phyloP scores from a whole-genome alignment of 2,888 invertebrate genomes.

The Odontocolon sp. region DNA sequence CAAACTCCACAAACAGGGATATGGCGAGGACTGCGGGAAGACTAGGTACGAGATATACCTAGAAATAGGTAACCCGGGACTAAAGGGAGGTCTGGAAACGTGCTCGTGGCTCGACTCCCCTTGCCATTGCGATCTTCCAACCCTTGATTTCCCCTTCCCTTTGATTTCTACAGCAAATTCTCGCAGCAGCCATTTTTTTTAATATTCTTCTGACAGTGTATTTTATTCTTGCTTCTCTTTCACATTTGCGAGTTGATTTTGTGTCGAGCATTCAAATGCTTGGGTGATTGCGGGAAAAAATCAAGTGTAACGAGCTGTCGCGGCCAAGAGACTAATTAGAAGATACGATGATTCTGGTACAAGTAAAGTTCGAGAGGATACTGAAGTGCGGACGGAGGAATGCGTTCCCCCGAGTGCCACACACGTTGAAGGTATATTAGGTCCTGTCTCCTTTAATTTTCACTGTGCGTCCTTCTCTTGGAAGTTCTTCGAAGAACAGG shows the following conservation, averaged over 20 bases:
- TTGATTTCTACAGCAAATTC: constrained; percentile 27
- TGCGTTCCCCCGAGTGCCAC: constrained; percentile 16
- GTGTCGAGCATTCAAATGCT: no score
- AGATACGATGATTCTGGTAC: constrained; percentile 25
- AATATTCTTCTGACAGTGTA: constrained; percentile 42
- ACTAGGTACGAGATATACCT: constrained; percentile 10
- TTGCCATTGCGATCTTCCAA: constrained; percentile 63
- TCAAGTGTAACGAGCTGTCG: constrained; percentile 26
- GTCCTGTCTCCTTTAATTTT: not conserved
- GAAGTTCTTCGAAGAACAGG: constrained; percentile 9
- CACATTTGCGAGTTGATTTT: no score
- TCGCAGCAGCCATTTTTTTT: constrained; percentile 54
- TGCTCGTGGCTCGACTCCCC: constrained; percentile 62
- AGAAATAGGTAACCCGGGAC: constrained; percentile 47
- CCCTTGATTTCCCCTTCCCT: constrained; percentile 35
- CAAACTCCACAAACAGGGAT: no score
- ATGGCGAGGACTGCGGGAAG: constrained; percentile 6
- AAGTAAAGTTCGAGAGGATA: constrained; percentile 23
- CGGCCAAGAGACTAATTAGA: constrained; percentile 32
- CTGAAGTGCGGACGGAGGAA: constrained; percentile 7
- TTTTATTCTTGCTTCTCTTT: not conserved
- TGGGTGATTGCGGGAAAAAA: no score
- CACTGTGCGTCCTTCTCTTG: constrained; percentile 1
- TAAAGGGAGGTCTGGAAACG: constrained; percentile 63
- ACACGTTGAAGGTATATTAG: constrained; percentile 20